Evolutionary conservation across 2,888 invertebrate genomes (phyloP).

Genomic region (Drosophila mulleri): DNA sequence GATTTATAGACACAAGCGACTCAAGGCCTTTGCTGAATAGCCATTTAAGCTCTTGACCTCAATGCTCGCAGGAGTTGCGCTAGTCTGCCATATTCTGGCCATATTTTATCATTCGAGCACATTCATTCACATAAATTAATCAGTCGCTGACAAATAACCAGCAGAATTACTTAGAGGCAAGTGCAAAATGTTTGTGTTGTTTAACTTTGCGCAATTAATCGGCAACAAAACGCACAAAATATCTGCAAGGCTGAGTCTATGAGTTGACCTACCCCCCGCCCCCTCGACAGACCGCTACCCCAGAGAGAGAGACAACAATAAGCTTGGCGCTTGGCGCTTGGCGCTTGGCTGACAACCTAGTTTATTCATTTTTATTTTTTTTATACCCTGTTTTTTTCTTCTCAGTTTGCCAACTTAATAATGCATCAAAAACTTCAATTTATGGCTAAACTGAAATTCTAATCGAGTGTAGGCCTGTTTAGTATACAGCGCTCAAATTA

Average conservation of each 20-base stretch:
- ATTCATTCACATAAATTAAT: conserved; percentile 69
- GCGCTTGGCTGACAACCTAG: conserved; percentile 58
- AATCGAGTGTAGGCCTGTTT: conserved; percentile 56
- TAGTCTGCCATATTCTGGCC: neutral
- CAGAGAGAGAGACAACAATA: conserved; percentile 23
- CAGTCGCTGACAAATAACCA: conserved; percentile 74
- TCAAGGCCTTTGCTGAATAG: conserved; percentile 20
- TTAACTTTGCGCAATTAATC: conserved; percentile 71
- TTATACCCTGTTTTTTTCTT: conserved; percentile 16
- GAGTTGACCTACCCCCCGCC: too few relatives aligned
- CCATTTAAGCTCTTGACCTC: conserved; percentile 26
- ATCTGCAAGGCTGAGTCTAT: conserved; percentile 3
- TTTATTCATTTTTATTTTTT: conserved; percentile 29
- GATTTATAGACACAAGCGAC: neutral
- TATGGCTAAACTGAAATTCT: conserved; percentile 73
- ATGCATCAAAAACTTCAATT: conserved; percentile 61
- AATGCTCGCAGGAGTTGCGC: conserved; percentile 15
- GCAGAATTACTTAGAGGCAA: conserved; percentile 70
- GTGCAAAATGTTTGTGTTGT: conserved; percentile 46
- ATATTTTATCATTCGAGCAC: conserved; percentile 5
- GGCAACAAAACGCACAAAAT: conserved; percentile 60
- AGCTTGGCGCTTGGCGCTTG: conserved; percentile 8
- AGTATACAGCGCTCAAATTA: conserved; percentile 61
- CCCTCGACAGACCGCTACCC: neutral
- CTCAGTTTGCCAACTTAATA: conserved; percentile 48